Evolutionary conservation across 2,113 vertebrate genomes (phyloP).

Genomic region (Mugil cephalus): DNA sequence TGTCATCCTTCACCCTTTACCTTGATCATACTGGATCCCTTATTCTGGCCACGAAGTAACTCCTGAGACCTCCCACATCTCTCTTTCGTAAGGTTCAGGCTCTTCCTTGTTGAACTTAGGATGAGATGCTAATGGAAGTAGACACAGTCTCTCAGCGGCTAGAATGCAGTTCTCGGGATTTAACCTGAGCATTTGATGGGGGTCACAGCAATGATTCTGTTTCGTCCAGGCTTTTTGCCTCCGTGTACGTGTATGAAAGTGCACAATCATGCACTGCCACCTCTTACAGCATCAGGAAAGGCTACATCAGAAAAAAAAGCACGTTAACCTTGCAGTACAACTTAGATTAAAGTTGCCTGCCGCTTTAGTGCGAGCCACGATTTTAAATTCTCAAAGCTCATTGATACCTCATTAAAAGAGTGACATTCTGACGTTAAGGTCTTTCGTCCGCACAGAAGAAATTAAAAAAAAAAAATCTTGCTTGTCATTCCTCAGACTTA

Average conservation of each 20-base stretch:
- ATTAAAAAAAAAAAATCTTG: background rate
- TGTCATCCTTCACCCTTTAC: slow-evolving; percentile 43
- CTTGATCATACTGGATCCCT: background rate
- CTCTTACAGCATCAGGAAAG: background rate
- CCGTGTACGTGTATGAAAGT: background rate
- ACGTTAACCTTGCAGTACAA: background rate
- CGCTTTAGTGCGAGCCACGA: too few relatives aligned
- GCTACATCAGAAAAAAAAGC: background rate
- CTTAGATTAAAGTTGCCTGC: too few relatives aligned
- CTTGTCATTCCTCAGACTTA: slow-evolving; percentile 13
- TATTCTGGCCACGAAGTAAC: background rate
- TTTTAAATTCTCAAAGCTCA: background rate
- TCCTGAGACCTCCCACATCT: slow-evolving; percentile 13
- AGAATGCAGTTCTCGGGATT: slow-evolving; percentile 32
- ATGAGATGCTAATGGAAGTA: slow-evolving; percentile 59
- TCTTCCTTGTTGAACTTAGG: slow-evolving; percentile 42
- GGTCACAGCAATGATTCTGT: slow-evolving; percentile 36
- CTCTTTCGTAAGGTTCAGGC: slow-evolving; percentile 27
- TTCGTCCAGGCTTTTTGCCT: background rate
- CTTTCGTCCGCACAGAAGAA: background rate
- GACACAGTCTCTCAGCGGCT: slow-evolving; percentile 53
- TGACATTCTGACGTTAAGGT: background rate
- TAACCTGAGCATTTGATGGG: slow-evolving; percentile 42
- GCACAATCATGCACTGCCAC: background rate
- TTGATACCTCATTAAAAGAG: background rate